Base-by-base conservation (phyloP, 2,113 vertebrate genomes). In the Lycaon pictus region DNA sequence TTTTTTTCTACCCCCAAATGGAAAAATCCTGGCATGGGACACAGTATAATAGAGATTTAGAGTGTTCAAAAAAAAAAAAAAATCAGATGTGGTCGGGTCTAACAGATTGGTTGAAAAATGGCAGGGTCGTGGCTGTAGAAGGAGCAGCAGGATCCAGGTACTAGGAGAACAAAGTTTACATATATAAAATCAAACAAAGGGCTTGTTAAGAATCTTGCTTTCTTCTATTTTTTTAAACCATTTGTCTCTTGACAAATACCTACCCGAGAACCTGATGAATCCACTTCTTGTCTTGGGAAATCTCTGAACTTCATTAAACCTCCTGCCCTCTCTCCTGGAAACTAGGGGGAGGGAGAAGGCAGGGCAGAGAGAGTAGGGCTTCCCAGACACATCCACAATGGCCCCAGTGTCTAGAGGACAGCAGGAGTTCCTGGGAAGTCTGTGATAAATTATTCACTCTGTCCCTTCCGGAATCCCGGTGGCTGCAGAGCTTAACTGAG, bases 21-120 rank as follows among this genome's bases (percentile, higher is more conserved):
- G 96, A 98, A 98, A 98, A 97, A 98, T 94, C 76, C 97, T 93
- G 97, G 92, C 72, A 95, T 56, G 95, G 56, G 93, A 97, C 89
- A 97, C 72, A 86, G 80, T 97, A 58, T 93, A 97, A 97, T 88
- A 98, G 97, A 98, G 98, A 97, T 77, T 98, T 89, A 96, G 37
- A 5, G 63, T 88, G 92, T 91, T 93, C 7, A 92, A 97, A 96
- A 48, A 76, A 95, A 96, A 97, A 97, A 95, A 96, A 93, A 97
- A 96, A 97, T 91, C 90, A 88, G 88, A 96, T 48, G 86, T 53
- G 88, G 91, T 95, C 35, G 97, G 94, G 80, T 22, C 3, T 97
- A 98, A 98, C 86, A 98, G 86, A 97, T 77, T 91, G 93, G 72
- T 86, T 97, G 56, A 91, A 97, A 93, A 82, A 81, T 32, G 84